These are phyloP conservation scores for Macropus fuliginosus DNA, from an alignment of 2,797 vertebrate genomes.

Conservation along the genomic window DNA sequence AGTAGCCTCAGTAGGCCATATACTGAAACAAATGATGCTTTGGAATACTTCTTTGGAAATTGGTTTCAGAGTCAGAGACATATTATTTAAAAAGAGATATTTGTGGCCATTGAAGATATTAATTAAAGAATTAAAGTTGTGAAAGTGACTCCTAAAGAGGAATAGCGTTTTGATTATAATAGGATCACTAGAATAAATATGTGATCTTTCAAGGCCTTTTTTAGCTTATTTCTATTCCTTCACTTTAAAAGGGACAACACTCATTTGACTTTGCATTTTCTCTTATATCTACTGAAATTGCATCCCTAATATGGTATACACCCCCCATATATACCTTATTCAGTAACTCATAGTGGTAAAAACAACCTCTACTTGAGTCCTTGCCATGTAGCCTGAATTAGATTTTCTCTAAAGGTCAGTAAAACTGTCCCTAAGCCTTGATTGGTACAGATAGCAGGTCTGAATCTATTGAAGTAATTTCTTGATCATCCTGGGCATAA, in stretches of 20 bases:
- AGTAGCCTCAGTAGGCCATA: neutral
- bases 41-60: neutral
- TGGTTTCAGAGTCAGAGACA: neutral
- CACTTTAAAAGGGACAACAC: neutral
- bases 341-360: neutral
- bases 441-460: neutral
- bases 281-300: too few species aligned
- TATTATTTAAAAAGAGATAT: neutral
- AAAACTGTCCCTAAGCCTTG: neutral
- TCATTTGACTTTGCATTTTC: neutral
- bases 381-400: neutral
- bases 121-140: neutral
- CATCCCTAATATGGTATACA: neutral
- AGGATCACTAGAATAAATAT: neutral
- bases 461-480: neutral
- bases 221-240: neutral
- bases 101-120: neutral
- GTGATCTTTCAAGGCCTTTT: neutral
- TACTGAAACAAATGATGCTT: neutral
- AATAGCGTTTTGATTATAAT: neutral
- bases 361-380: neutral
- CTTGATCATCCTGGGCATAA: neutral
- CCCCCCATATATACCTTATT: neutral
- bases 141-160: neutral
- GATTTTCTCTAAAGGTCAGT: neutral